Conservation (phyloP, 1,140 invertebrate species). For the Drosophila parvula region DNA sequence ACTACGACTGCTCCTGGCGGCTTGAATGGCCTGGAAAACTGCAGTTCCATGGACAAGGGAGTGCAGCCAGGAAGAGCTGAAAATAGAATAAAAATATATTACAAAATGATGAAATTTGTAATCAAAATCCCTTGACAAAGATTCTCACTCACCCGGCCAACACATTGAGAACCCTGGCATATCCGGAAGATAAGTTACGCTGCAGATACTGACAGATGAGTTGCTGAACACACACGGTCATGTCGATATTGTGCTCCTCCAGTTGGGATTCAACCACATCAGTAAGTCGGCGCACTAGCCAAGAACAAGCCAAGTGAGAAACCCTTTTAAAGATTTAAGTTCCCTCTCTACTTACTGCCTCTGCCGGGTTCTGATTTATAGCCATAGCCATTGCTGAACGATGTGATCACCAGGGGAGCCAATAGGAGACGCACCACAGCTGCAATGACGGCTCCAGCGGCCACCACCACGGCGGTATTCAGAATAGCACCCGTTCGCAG, state of each 20-base stretch:
- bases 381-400: conserved; percentile 46
- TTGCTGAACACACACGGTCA: conserved; percentile 61
- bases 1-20: conserved; percentile 34
- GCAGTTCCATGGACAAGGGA: conserved; percentile 55
- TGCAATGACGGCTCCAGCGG: conserved; percentile 70
- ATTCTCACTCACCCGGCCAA: conserved; percentile 41
- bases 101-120: too few relatives aligned
- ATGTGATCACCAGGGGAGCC: conserved; percentile 57
- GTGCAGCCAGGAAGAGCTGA: conserved; percentile 52
- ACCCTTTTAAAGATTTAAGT: neutral
- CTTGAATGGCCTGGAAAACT: conserved; percentile 56
- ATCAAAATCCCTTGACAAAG: neutral
- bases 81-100: neutral
- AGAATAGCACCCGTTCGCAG: conserved; percentile 57
- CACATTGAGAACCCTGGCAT: conserved; percentile 48
- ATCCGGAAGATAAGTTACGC: conserved; percentile 25
- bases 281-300: conserved; percentile 55
- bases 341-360: conserved; percentile 48
- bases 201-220: conserved; percentile 70
- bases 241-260: conserved; percentile 66
- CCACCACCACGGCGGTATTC: conserved; percentile 64
- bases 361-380: conserved; percentile 39
- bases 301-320: neutral
- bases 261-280: conserved; percentile 63
- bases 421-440: conserved; percentile 60